Percentiles rank a stretch among this genome's conserved stretches.
Conservation (phyloP, 1,140 invertebrate species). For the Drosophila baimaii region DNA sequence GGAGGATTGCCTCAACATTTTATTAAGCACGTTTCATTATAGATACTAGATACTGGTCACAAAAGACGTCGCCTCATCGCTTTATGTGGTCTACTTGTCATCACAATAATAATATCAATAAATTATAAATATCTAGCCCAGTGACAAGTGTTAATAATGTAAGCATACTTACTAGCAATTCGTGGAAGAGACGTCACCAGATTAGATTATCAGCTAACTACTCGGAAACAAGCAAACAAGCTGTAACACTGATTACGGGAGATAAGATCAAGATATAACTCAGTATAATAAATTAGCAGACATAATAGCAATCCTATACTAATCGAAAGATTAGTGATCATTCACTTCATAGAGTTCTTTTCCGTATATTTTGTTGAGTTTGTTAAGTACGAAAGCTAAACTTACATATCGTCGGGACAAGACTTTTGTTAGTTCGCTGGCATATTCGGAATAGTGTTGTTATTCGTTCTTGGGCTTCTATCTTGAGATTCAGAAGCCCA, state of each 20-base stretch:
- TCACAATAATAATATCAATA: too few relatives aligned
- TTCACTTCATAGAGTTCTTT: too few relatives aligned
- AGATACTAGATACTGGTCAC: neutral
- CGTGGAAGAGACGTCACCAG: neutral
- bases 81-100: neutral
- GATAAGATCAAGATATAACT: neutral
- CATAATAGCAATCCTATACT: neutral
- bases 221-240: slow-evolving; percentile 2
- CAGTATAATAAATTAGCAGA: neutral
- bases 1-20: slow-evolving; percentile 16
- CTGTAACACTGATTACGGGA: neutral
- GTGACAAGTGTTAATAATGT: neutral
- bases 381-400: too few relatives aligned
- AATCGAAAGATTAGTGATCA: neutral
- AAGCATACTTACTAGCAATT: neutral
- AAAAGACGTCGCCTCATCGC: neutral
- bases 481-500: too few relatives aligned
- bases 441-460: too few relatives aligned
- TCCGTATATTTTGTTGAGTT: too few relatives aligned
- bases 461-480: too few relatives aligned
- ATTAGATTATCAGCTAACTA: slow-evolving; percentile 7
- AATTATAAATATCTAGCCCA: slow-evolving; percentile 1
- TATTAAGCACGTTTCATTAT: neutral
- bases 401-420: too few relatives aligned
- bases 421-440: too few relatives aligned